Evolutionary conservation across 2,888 invertebrate genomes (phyloP), one percentile per base, ranked within the genome.

Genomic region (Eilema depressum): DNA sequence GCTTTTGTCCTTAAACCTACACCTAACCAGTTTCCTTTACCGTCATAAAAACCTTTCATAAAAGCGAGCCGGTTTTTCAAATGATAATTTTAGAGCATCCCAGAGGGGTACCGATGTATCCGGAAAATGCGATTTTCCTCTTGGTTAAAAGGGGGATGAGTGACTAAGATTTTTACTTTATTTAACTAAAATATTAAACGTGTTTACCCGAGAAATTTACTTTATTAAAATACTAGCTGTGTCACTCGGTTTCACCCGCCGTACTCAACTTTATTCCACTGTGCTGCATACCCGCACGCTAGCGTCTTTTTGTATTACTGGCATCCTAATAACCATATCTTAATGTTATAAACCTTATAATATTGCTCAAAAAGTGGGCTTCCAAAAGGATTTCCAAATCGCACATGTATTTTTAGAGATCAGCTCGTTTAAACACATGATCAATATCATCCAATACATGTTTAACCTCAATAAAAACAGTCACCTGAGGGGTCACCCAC

Each of bases 11-110:
- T n/a, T n/a, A 53, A 20, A 53, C 10, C 53, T 53, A 53, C n/a
- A 53, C n/a, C n/a, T n/a, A 53, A n/a, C 20, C 53, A 53, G n/a
- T 53, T 53, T 53, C n/a, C 53, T n/a, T 53, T n/a, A n/a, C 53
- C 47, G 20, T 7, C n/a, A 53, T 53, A 53, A 53, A 47, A 53
- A 53, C 4, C 53, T 53, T 17, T 53, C 53, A 53, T 53, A 53
- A 53, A 53, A 53, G 20, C 53, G 53, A n/a, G 53, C 53, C 53
- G 53, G 53, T 53, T 53, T 53, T 53, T 20, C 53, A 53, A 53
- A 53, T n/a, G 53, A 53, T 53, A 53, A 53, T 53, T 53, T 53
- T 53, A 53, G 7, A 53, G n/a, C 20, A n/a, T 20, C 53, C 47
- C 47, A 47, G 47, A 47, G 20, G 20, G 47, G 47, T 47, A 47